Conservation (phyloP, 2,888 invertebrate species). For the Scaptomyza cyrtandrae region DNA sequence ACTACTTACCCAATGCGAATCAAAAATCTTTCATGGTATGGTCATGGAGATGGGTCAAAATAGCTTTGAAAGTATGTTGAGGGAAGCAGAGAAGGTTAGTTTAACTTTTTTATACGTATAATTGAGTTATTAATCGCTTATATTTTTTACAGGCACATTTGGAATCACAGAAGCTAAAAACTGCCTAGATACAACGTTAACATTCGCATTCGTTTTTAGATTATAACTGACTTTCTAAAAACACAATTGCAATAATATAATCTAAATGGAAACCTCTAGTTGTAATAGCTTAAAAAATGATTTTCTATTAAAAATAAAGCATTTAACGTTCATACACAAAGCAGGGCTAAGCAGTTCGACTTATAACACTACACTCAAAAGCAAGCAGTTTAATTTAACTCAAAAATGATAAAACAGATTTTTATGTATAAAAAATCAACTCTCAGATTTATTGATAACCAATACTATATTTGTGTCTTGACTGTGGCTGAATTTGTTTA, state of each 20-base stretch:
- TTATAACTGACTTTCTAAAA: no score
- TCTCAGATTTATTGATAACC: background rate
- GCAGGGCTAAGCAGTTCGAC: no score
- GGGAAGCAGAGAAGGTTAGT: conserved; percentile 86
- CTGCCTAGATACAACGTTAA: background rate
- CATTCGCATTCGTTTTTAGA: no score
- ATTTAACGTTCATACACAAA: no score
- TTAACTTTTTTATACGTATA: rapidly evolving
- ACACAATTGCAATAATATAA: no score
- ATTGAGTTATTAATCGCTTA: background rate
- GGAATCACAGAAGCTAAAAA: conserved; percentile 40
- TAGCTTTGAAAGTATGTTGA: conserved; percentile 86
- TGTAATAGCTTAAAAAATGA: no score
- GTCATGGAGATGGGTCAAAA: conserved; percentile 26
- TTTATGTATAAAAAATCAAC: background rate
- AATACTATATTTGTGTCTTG: background rate
- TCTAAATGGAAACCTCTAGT: no score
- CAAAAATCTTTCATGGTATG: conserved; percentile 85
- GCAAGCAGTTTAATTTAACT: no score
- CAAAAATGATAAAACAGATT: background rate
- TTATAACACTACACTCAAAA: no score
- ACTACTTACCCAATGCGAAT: conserved; percentile 85
- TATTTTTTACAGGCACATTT: conserved; percentile 27
- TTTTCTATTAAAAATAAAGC: no score
- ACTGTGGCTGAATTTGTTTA: background rate